Evolutionary conservation across 1,140 invertebrate species (phyloP).

Genomic region (Drosophila busckii): DNA sequence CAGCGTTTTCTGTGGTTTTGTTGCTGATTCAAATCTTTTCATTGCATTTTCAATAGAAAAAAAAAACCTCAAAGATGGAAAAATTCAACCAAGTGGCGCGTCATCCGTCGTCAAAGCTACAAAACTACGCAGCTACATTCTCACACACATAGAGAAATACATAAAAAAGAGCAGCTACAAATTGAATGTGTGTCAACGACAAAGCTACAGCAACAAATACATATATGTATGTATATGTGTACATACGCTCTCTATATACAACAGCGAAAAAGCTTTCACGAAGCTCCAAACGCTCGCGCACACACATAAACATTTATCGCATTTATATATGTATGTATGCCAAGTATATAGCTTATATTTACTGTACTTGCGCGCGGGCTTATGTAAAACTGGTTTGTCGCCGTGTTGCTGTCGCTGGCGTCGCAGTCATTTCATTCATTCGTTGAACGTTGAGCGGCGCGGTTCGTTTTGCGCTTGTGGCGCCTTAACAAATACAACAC

Average conservation of each 20-base stretch:
- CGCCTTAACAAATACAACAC: constrained; percentile 29
- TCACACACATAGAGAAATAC: constrained; percentile 21
- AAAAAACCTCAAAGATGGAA: constrained; percentile 59
- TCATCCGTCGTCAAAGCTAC: constrained; percentile 47
- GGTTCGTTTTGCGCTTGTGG: constrained; percentile 55
- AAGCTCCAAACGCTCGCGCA: constrained; percentile 22
- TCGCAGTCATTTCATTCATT: constrained; percentile 54
- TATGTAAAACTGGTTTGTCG: constrained; percentile 57
- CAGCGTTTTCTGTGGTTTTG: constrained; percentile 39
- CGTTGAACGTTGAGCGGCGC: constrained; percentile 54
- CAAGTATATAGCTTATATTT: constrained; percentile 47
- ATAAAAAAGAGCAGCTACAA: constrained; percentile 40
- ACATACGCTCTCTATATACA: constrained; percentile 45
- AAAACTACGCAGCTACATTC: constrained; percentile 23
- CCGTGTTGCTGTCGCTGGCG: constrained; percentile 39
- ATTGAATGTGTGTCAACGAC: constrained; percentile 73
- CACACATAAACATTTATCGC: constrained; percentile 9
- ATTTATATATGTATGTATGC: constrained; percentile 1
- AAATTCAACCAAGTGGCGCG: constrained; percentile 57
- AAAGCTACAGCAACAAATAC: constrained; percentile 48
- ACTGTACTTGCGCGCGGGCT: constrained; percentile 52
- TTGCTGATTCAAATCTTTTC: constrained; percentile 36
- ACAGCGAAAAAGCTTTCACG: constrained; percentile 50
- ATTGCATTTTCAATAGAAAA: constrained; percentile 61
- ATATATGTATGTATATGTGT: not conserved